Evolutionary conservation across 2,113 vertebrate genomes (phyloP).

Genomic region (Gulo gulo): DNA sequence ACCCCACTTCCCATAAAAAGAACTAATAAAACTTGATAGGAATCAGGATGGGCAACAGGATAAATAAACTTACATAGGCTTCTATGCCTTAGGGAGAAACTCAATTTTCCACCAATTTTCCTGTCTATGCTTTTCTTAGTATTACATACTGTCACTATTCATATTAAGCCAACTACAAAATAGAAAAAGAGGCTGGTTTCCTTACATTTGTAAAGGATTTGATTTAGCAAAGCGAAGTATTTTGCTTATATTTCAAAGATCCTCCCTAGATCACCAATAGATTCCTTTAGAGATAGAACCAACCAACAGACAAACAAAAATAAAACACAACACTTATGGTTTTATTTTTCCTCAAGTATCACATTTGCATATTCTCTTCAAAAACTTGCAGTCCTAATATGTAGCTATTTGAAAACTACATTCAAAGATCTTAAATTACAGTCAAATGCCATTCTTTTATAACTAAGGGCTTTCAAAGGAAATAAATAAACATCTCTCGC

Average conservation of each 20-base stretch:
- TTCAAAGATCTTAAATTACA: not conserved
- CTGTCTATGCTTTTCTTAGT: not conserved
- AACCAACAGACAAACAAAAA: not conserved
- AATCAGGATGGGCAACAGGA: not conserved
- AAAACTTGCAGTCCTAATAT: not conserved
- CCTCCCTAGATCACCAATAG: not conserved
- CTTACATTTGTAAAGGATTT: not conserved
- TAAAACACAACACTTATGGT: not conserved
- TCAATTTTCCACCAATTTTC: not conserved
- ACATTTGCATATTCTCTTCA: not conserved
- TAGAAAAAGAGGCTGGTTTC: not conserved
- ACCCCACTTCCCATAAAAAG: not conserved
- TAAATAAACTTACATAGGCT: not conserved
- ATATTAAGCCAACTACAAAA: not conserved
- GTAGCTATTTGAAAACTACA: not conserved
- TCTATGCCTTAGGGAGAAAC: not conserved
- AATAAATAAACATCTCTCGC: not conserved
- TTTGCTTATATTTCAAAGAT: not conserved
- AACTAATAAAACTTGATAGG: not conserved
- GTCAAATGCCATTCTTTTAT: not conserved
- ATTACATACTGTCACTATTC: not conserved
- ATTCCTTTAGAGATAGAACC: not conserved
- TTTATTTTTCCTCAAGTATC: not conserved
- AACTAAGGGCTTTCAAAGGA: not conserved
- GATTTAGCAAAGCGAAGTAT: not conserved